Evolutionary conservation across 2,113 vertebrate species (phyloP).

Genomic region (Coturnix japonica): DNA sequence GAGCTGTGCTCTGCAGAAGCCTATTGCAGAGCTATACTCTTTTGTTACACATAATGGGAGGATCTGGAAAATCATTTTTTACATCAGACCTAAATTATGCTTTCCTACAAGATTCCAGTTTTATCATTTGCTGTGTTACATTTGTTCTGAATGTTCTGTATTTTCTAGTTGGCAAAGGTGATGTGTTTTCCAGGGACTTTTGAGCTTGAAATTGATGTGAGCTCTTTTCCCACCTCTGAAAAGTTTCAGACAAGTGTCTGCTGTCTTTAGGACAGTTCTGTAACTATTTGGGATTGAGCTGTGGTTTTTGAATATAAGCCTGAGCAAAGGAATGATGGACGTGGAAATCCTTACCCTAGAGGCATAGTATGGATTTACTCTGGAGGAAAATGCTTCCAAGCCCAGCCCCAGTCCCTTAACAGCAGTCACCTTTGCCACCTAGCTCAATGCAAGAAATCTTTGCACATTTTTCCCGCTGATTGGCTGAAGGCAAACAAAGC

Average conservation of each 20-base stretch:
- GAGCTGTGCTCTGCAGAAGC: neutral
- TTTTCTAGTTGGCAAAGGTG: constrained; percentile 70
- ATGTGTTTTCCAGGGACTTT: constrained; percentile 5
- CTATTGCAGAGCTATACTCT: neutral
- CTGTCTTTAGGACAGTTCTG: neutral
- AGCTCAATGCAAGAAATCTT: constrained; percentile 51
- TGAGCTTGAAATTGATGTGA: neutral
- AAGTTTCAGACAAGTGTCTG: neutral
- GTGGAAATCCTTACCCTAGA: neutral
- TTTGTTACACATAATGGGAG: neutral
- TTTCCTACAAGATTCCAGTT: neutral
- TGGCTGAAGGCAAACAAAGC: constrained; percentile 51
- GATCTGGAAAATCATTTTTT: neutral
- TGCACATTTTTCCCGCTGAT: constrained; percentile 36
- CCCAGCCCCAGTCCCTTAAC: neutral
- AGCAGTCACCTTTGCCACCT: constrained; percentile 72
- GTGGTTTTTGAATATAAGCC: neutral
- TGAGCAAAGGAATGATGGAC: neutral
- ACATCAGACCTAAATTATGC: neutral
- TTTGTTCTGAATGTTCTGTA: constrained; percentile 59
- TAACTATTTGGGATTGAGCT: neutral
- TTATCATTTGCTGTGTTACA: constrained; percentile 23
- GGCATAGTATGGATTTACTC: neutral
- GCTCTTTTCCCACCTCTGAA: neutral
- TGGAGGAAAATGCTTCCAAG: neutral